A percentile compares a stretch with the other conserved stretches of the same genome.
Evolutionary conservation across 2,797 vertebrate genomes (phyloP).

Genomic region (Adelosebastes latens): DNA sequence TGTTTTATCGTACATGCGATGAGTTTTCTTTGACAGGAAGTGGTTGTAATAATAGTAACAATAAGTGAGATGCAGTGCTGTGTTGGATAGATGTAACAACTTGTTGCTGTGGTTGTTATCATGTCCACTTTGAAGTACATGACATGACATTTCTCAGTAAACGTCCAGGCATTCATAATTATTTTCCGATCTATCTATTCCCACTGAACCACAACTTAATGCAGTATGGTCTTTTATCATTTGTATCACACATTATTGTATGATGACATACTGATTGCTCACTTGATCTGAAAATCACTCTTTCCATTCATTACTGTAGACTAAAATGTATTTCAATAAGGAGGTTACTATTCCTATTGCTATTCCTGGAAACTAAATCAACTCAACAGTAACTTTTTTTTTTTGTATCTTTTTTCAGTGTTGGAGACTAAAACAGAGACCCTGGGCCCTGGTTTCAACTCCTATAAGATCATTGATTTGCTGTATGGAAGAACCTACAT

Average conservation of each 20-base stretch:
- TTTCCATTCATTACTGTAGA: not conserved
- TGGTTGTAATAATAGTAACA: not conserved
- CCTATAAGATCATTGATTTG: slow-evolving; percentile 80
- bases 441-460: slow-evolving; percentile 77
- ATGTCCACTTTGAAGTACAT: not conserved
- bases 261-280: not conserved
- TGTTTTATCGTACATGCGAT: not conserved
- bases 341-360: not conserved
- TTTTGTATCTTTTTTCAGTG: slow-evolving; percentile 67
- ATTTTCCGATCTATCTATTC: not conserved
- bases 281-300: not conserved
- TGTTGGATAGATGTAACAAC: not conserved
- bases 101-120: not conserved
- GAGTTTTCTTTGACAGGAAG: not conserved
- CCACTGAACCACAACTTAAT: not conserved
- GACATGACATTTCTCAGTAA: not conserved
- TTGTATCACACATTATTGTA: not conserved
- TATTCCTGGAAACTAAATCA: not conserved
- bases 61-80: too few relatives aligned
- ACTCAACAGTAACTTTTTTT: not conserved
- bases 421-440: slow-evolving; percentile 79
- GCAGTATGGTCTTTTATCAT: not conserved
- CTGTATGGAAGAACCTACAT: slow-evolving; percentile 83
- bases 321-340: not conserved
- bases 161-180: not conserved